Percentiles rank a stretch among this genome's conserved stretches.
phyloP scores from a whole-genome alignment of 2,888 invertebrate species.

The Nesidiocoris tenuis region DNA sequence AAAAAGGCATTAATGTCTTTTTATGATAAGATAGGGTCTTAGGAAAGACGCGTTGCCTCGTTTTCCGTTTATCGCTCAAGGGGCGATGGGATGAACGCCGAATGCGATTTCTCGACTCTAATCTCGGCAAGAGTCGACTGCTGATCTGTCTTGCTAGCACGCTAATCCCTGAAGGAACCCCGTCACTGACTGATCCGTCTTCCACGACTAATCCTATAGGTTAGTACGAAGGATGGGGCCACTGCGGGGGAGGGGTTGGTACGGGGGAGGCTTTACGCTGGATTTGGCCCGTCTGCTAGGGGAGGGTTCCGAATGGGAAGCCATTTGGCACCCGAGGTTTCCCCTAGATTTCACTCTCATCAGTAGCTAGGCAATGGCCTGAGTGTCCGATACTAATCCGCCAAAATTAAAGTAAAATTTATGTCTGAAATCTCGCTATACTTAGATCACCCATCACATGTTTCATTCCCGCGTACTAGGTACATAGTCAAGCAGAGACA shows the following conservation, averaged over 20 bases:
- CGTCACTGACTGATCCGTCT: conserved; percentile 34
- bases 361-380: background rate
- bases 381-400: background rate
- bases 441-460: too few species aligned
- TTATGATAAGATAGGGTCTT: conserved; percentile 13
- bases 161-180: conserved; percentile 34
- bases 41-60: background rate
- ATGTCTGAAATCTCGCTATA: background rate
- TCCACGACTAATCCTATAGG: conserved; percentile 23
- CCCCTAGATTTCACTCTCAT: background rate
- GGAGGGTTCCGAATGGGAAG: background rate
- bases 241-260: conserved; percentile 14
- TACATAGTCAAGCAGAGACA: too few species aligned
- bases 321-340: background rate
- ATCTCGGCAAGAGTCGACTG: conserved; percentile 38
- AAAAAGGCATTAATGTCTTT: background rate
- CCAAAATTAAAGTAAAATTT: background rate
- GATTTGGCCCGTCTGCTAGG: background rate
- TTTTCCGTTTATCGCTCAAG: background rate
- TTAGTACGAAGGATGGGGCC: background rate
- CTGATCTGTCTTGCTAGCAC: conserved; percentile 38
- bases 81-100: conserved; percentile 2
- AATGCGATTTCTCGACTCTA: conserved; percentile 21
- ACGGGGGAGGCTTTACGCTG: background rate
- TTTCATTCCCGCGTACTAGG: too few species aligned